Conservation (phyloP, 2,888 invertebrate genomes). For the Agrotis segetum region DNA sequence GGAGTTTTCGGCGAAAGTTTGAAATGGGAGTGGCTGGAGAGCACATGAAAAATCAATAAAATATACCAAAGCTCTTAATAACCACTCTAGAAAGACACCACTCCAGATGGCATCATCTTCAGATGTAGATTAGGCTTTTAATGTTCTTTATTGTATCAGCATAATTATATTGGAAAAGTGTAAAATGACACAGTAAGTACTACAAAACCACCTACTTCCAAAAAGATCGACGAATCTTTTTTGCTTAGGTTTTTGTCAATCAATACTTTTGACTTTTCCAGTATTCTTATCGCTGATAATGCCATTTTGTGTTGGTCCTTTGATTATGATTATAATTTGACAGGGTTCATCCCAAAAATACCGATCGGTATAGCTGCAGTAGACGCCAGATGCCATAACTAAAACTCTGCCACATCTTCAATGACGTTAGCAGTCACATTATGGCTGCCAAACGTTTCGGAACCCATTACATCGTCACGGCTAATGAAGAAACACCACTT, state of each 20-base stretch:
- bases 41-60: neutral
- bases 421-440: constrained; percentile 42
- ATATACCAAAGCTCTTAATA: neutral
- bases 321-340: neutral
- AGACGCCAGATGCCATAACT: neutral
- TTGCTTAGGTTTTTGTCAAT: too few species aligned
- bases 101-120: neutral
- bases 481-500: constrained; percentile 13
- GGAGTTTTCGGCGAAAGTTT: neutral
- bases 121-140: too few species aligned
- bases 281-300: too few species aligned
- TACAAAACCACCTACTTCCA: too few species aligned
- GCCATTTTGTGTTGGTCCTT: too few species aligned
- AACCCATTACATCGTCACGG: constrained; percentile 48
- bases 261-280: too few species aligned
- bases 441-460: constrained; percentile 54
- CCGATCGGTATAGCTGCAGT: neutral
- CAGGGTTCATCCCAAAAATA: neutral
- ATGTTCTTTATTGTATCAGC: too few species aligned
- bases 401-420: constrained; percentile 44
- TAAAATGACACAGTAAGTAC: too few species aligned
- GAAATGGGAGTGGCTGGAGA: neutral
- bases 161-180: too few species aligned
- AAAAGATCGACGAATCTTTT: too few species aligned
- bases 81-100: neutral